Conservation (phyloP, 2,113 vertebrate genomes). For the Triplophysa dalaica region DNA sequence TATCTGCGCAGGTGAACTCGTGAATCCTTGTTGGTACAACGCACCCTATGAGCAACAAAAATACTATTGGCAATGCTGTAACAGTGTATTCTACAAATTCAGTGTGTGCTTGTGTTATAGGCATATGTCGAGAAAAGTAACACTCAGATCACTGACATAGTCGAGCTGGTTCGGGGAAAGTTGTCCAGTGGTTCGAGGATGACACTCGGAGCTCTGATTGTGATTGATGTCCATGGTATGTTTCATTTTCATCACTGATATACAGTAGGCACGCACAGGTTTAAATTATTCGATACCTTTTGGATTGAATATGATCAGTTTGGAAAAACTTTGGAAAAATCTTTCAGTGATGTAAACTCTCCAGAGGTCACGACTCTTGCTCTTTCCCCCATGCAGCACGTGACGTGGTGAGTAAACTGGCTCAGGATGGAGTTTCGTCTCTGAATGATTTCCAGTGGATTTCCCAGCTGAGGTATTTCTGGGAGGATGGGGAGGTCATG, state of each 20-base stretch:
- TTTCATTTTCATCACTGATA: neutral
- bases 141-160: slow-evolving; percentile 83
- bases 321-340: no score
- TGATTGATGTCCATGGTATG: slow-evolving; percentile 92
- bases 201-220: slow-evolving; percentile 86
- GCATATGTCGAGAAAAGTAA: slow-evolving; percentile 85
- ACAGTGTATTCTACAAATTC: slow-evolving; percentile 3
- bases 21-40: no score
- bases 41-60: no score
- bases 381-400: slow-evolving; percentile 71
- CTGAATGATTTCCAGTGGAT: slow-evolving; percentile 92
- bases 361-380: neutral
- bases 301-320: no score
- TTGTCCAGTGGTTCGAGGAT: slow-evolving; percentile 83
- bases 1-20: no score
- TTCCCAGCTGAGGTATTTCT: slow-evolving; percentile 91
- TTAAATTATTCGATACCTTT: no score
- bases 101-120: slow-evolving; percentile 64
- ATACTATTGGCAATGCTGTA: neutral
- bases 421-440: slow-evolving; percentile 74
- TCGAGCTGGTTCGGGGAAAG: slow-evolving; percentile 87
- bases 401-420: slow-evolving; percentile 85
- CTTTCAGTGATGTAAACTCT: neutral
- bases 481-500: slow-evolving; percentile 78
- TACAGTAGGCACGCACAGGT: neutral